phyloP scores from a whole-genome alignment of 2,113 vertebrate species.

The Galeopterus variegatus region DNA sequence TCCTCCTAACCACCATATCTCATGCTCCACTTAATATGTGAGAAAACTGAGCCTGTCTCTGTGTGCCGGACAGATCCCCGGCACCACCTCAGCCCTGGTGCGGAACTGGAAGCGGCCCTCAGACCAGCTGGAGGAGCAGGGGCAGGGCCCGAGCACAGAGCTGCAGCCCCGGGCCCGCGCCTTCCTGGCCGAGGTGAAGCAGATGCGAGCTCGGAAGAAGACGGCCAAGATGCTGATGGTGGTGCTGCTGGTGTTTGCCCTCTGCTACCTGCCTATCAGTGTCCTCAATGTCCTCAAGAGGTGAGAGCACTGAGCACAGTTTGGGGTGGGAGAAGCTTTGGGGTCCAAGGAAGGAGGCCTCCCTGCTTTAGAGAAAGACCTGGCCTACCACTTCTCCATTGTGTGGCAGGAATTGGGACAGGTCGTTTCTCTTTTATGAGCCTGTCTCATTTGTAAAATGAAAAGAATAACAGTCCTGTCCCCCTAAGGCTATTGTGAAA shows the following conservation, averaged over 20 bases:
- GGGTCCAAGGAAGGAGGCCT: not conserved
- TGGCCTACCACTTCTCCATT: not conserved
- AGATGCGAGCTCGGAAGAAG: slow-evolving; percentile 81
- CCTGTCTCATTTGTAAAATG: not conserved
- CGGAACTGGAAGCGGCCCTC: slow-evolving; percentile 82
- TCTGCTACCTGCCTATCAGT: slow-evolving; percentile 86
- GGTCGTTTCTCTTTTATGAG: not conserved
- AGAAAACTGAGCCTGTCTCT: not conserved
- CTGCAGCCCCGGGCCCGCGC: slow-evolving; percentile 68
- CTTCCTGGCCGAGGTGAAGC: slow-evolving; percentile 83
- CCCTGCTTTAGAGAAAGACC: not conserved
- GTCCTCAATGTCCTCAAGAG: slow-evolving; percentile 85
- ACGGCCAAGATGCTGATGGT: slow-evolving; percentile 85
- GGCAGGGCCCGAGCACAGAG: not conserved
- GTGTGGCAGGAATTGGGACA: not conserved
- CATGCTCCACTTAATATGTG: not conserved
- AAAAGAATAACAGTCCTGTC: not conserved
- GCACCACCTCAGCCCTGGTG: slow-evolving; percentile 78
- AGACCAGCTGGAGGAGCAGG: slow-evolving; percentile 61
- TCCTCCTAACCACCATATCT: not conserved
- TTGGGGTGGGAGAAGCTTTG: not conserved
- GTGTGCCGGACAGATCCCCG: slow-evolving; percentile 78
- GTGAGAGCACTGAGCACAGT: not conserved
- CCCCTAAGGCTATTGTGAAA: not conserved
- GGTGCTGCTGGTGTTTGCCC: slow-evolving; percentile 82